phyloP scores from a whole-genome alignment of 1,140 invertebrate species.

The Batillaria attramentaria region DNA sequence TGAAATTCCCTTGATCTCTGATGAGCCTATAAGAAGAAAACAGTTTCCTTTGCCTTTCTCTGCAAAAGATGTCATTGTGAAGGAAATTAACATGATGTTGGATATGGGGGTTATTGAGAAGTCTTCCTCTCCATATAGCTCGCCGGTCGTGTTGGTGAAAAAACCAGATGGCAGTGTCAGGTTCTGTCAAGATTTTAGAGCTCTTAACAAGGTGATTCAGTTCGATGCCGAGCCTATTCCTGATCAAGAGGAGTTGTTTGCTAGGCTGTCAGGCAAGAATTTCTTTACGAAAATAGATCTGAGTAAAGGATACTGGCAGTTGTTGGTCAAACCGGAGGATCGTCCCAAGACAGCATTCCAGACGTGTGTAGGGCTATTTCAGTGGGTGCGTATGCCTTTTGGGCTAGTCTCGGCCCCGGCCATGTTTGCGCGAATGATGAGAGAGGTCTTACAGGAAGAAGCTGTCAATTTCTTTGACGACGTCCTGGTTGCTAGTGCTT shows the following conservation, averaged over 20 bases:
- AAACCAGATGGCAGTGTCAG: constrained; percentile 73
- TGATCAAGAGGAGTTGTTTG: constrained; percentile 38
- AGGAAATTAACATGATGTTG: constrained; percentile 15
- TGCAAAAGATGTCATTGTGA: background rate
- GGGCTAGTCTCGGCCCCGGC: constrained; percentile 32
- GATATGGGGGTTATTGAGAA: constrained; percentile 54
- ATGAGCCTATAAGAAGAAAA: background rate
- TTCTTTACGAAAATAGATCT: constrained; percentile 38
- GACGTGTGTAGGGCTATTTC: constrained; percentile 12
- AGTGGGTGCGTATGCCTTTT: constrained; percentile 39
- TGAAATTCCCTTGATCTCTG: background rate
- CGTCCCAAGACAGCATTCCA: constrained; percentile 26
- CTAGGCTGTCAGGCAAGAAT: background rate
- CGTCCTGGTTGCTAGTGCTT: background rate
- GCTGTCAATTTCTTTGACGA: constrained; percentile 22
- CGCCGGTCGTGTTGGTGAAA: constrained; percentile 67
- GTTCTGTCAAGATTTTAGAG: constrained; percentile 72
- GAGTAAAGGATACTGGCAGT: constrained; percentile 36
- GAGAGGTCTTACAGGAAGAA: constrained; percentile 56
- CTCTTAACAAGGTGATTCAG: constrained; percentile 70
- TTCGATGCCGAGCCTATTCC: constrained; percentile 74
- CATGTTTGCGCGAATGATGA: constrained; percentile 35
- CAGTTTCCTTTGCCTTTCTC: background rate
- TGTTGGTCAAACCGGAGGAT: background rate
- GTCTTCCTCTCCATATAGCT: constrained; percentile 53